These are phyloP conservation scores for Drosophila ficusphila DNA, from an alignment of 1,140 invertebrate genomes.

Conservation along the genomic window DNA sequence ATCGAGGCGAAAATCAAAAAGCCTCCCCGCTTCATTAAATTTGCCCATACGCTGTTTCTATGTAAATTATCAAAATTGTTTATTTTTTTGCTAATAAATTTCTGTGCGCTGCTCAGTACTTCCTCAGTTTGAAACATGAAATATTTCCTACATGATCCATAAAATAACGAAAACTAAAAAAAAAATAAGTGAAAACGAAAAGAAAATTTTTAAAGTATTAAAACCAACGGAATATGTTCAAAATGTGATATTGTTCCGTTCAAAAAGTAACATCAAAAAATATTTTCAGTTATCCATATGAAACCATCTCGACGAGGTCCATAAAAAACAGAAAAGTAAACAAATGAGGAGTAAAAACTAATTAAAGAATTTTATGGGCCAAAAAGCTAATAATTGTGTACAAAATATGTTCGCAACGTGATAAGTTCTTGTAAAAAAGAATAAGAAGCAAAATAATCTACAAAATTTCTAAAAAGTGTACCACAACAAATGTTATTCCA, in stretches of 20 bases:
- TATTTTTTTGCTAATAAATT: conserved; percentile 49
- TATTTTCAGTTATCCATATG: conserved; percentile 8
- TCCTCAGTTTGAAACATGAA: conserved; percentile 12
- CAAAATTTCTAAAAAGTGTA: background rate
- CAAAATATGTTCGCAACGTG: conserved; percentile 16
- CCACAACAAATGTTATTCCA: conserved; percentile 30
- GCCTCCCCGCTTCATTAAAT: conserved; percentile 26
- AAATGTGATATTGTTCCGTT: background rate
- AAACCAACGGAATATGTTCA: background rate
- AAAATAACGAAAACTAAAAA: conserved; percentile 27
- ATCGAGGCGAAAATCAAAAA: conserved; percentile 35
- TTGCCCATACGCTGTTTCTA: conserved; percentile 16
- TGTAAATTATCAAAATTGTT: conserved; percentile 34
- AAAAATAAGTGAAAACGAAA: conserved; percentile 10
- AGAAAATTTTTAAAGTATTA: background rate
- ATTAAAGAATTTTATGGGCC: background rate
- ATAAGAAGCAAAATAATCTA: background rate
- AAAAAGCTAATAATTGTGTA: background rate
- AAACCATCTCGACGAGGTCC: conserved; percentile 10
- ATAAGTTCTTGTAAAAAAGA: conserved; percentile 1
- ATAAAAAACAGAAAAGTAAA: conserved; percentile 30
- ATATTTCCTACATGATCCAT: conserved; percentile 10
- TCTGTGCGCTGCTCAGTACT: background rate
- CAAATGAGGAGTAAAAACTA: conserved; percentile 26
- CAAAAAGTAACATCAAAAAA: background rate